Evolutionary conservation across 2,113 vertebrate species (phyloP).

Genomic region (Labrus mixtus): DNA sequence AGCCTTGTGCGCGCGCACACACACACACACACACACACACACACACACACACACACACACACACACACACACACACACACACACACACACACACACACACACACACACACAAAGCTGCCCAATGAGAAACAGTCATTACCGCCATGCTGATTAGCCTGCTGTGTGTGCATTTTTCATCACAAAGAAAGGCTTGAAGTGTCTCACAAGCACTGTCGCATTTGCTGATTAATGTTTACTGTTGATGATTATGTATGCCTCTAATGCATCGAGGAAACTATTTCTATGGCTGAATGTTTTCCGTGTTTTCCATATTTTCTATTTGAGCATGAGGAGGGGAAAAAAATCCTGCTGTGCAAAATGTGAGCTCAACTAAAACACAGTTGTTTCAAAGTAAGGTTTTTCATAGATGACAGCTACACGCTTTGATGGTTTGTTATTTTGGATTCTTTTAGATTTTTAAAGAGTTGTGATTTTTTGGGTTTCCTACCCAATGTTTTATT

Average conservation of each 20-base stretch:
- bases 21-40: not conserved
- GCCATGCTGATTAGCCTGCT: slow-evolving; percentile 47
- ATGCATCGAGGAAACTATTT: not conserved
- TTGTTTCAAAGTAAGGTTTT: too few relatives aligned
- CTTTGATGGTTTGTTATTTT: not conserved
- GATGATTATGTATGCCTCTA: not conserved
- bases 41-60: not conserved
- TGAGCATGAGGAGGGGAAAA: not conserved
- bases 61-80: slow-evolving; percentile 2
- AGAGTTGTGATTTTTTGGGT: slow-evolving; percentile 21
- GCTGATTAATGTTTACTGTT: not conserved
- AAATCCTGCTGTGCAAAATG: not conserved
- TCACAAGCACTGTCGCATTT: slow-evolving; percentile 15
- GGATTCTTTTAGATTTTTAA: slow-evolving; percentile 32
- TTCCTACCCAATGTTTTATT: slow-evolving; percentile 17
- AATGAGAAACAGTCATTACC: slow-evolving; percentile 60
- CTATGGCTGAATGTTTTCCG: not conserved
- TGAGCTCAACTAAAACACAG: too few relatives aligned
- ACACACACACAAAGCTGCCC: slow-evolving; percentile 17
- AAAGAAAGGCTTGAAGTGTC: slow-evolving; percentile 42
- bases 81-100: not conserved
- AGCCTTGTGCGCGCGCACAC: slow-evolving; percentile 21
- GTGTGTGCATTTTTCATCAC: slow-evolving; percentile 52
- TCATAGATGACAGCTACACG: too few relatives aligned
- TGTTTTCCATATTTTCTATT: not conserved